Conservation (phyloP, 2,113 vertebrate genomes). For the Psephotus haematonotus region DNA sequence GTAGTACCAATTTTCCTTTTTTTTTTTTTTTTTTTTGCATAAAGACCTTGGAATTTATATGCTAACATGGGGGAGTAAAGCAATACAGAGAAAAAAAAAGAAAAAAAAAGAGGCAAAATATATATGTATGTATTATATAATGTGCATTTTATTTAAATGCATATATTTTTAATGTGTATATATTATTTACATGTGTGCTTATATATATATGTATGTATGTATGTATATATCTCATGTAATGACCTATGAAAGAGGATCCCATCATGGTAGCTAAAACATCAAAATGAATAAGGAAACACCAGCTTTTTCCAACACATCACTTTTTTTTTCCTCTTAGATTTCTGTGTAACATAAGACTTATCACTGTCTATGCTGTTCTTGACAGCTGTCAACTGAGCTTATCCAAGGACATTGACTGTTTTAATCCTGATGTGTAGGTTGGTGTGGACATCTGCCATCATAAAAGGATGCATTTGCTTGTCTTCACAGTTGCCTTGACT, state of each 20-base stretch:
- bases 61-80: background rate
- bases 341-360: background rate
- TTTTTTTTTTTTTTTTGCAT: background rate
- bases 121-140: background rate
- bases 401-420: background rate
- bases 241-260: background rate
- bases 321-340: background rate
- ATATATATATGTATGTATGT: background rate
- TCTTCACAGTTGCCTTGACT: background rate
- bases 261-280: background rate
- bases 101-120: no score
- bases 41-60: background rate
- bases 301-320: accelerated
- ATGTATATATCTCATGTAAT: background rate
- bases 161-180: background rate
- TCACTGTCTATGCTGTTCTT: background rate
- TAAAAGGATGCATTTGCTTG: background rate
- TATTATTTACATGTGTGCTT: background rate
- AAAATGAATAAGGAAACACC: background rate
- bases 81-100: background rate
- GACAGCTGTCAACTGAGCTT: background rate
- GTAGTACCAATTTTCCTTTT: background rate
- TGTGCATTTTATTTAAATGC: background rate
- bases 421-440: background rate
- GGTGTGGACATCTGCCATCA: background rate